phyloP scores from a whole-genome alignment of 1,140 invertebrate genomes.

The Diabrotica virgifera region DNA sequence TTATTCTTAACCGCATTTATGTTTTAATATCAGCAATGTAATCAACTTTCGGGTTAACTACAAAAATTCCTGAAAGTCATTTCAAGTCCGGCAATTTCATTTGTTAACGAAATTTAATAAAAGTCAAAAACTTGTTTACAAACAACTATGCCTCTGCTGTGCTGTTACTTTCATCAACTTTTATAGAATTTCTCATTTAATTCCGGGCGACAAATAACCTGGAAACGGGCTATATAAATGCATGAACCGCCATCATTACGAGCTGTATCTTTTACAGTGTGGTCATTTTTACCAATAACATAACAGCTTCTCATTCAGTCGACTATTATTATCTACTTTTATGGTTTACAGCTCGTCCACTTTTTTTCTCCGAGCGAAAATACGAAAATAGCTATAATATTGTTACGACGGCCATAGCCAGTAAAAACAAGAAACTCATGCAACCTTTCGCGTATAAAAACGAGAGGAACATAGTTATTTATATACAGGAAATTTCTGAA shows the following conservation, averaged over 20 bases:
- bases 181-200: conserved; percentile 8
- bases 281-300: not conserved
- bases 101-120: conserved; percentile 2
- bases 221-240: not conserved
- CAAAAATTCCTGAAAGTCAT: conserved; percentile 1
- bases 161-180: conserved; percentile 6
- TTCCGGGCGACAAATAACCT: not conserved
- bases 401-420: not conserved
- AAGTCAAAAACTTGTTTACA: conserved; percentile 17
- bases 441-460: not conserved
- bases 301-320: not conserved
- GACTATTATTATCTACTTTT: conserved; percentile 3
- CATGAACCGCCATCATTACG: not conserved
- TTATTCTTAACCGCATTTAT: no score
- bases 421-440: not conserved
- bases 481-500: not conserved
- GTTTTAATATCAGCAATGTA: no score
- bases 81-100: not conserved
- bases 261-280: not conserved
- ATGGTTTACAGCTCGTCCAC: not conserved
- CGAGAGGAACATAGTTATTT: not conserved
- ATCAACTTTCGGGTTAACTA: not conserved
- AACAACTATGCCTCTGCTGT: conserved; percentile 8
- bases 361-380: not conserved
- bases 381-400: not conserved